Base-by-base conservation (phyloP, 2,888 invertebrate species). In the Flexamia atlantica region DNA sequence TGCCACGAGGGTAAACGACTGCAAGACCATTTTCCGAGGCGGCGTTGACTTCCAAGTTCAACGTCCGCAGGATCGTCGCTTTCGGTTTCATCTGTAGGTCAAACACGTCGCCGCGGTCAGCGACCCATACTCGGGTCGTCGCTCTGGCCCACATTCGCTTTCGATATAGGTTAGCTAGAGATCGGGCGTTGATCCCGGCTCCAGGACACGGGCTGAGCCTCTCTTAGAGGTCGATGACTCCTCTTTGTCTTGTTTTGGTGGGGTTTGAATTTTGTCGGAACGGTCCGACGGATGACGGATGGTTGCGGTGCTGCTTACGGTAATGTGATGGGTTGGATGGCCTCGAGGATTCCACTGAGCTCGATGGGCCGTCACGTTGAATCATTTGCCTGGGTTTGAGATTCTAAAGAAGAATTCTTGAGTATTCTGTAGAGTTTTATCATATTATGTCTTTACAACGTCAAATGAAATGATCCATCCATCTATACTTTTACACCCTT, bases 101-200 rank as follows among this genome's bases (percentile, higher is more conserved):
- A 64, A 28, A 25, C 64, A 64, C 64, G 64, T 64, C 25, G 64
- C 57, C 57, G 57, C 64, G 64, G 64, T 28, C 64, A 64, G 30
- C 17, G 64, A 64, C 64, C 57, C 25, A 57, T 23, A 57, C 57
- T 3, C 23, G 23, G 57, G 20, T 57, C 57, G 20, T 9, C 12
- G 57, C 57, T 64, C 64, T 30, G 64, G 30, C 64, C 28, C 64
- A 64, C 64, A 64, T 64, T 64, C 64, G 28, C 64, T 64, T 64
- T 64, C 64, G 64, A 64, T 64, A 64, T 64, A 64, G 64, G 64
- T 64, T 64, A 64, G 28, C 64, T 30, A 14, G 64, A 64, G 64
- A 28, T 9, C 50, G 64, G 64, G 10, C 64, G 64, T 64, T 64
- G 64, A 25, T 28, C 64, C 64, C 64, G 4, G 53, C 20, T 64